A percentile compares a stretch with the other conserved stretches of the same genome.
Conservation (phyloP, 2,888 invertebrate genomes). For the Leptinotarsa tumamoca region DNA sequence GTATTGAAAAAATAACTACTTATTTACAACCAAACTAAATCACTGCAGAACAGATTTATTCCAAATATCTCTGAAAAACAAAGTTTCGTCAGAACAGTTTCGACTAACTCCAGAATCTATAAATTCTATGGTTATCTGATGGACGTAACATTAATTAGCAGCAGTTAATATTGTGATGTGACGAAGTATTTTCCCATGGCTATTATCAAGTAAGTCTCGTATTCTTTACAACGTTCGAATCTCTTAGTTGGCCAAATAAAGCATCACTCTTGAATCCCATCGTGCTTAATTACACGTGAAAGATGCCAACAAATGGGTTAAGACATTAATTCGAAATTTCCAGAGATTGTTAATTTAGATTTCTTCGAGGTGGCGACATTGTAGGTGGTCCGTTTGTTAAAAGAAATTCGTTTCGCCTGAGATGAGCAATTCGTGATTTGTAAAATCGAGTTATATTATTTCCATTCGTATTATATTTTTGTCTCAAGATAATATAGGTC, state of each 20-base stretch:
- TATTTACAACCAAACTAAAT: too few species aligned
- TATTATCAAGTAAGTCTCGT: constrained; percentile 4
- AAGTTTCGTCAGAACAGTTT: too few species aligned
- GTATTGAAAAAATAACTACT: too few species aligned
- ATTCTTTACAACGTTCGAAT: constrained; percentile 40
- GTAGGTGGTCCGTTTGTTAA: constrained; percentile 61
- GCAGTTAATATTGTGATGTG: constrained; percentile 23
- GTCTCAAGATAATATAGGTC: too few species aligned
- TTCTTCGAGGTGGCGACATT: constrained; percentile 55
- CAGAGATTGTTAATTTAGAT: constrained; percentile 55
- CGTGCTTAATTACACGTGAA: constrained; percentile 41
- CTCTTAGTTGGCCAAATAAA: constrained; percentile 46
- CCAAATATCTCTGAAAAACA: too few species aligned
- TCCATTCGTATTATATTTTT: too few species aligned
- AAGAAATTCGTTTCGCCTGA: constrained; percentile 58
- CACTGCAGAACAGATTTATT: too few species aligned
- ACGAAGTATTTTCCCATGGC: constrained; percentile 32
- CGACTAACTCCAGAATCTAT: too few species aligned
- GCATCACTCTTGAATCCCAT: constrained; percentile 25
- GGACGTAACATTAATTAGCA: constrained; percentile 3
- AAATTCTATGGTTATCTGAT: too few species aligned
- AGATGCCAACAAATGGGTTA: constrained; percentile 50
- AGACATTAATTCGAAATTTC: constrained; percentile 56
- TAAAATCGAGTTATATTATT: constrained; percentile 42
- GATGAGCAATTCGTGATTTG: constrained; percentile 57